phyloP scores from a whole-genome alignment of 2,113 vertebrate species.

The Dipodomys merriami region DNA sequence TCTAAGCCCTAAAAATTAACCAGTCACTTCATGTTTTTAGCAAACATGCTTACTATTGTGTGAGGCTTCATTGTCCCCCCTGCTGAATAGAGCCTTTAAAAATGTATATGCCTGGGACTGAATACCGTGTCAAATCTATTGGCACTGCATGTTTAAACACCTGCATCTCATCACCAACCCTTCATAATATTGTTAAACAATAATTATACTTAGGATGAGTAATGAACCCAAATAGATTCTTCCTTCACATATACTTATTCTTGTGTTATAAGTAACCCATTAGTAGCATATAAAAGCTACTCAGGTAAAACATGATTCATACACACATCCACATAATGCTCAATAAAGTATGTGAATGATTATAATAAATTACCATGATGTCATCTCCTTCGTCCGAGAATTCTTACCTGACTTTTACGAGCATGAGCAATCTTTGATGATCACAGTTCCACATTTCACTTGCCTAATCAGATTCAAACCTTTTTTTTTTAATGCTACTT shows the following conservation, averaged over 20 bases:
- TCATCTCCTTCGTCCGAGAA: slow-evolving; percentile 36
- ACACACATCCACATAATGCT: slow-evolving; percentile 10
- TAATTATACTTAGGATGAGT: slow-evolving; percentile 89
- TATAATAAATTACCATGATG: slow-evolving; percentile 26
- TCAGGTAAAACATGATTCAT: slow-evolving; percentile 53
- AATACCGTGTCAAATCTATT: slow-evolving; percentile 85
- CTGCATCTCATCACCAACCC: slow-evolving; percentile 89
- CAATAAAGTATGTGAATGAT: slow-evolving; percentile 36
- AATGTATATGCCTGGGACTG: slow-evolving; percentile 82
- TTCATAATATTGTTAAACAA: slow-evolving; percentile 87
- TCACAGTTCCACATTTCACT: slow-evolving; percentile 49
- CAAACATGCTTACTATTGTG: slow-evolving; percentile 84
- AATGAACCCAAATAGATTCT: slow-evolving; percentile 86
- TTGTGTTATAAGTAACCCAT: slow-evolving; percentile 82
- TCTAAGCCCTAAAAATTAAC: slow-evolving; percentile 77
- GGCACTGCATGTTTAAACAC: slow-evolving; percentile 89
- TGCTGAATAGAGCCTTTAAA: slow-evolving; percentile 84
- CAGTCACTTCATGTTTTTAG: slow-evolving; percentile 82
- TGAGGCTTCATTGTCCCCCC: slow-evolving; percentile 79
- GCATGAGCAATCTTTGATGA: slow-evolving; percentile 37
- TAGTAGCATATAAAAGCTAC: slow-evolving; percentile 67
- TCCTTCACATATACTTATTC: slow-evolving; percentile 79
- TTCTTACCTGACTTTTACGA: slow-evolving; percentile 12
- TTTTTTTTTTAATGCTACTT: not conserved
- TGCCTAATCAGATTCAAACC: slow-evolving; percentile 37